phyloP scores from a whole-genome alignment of 2,113 vertebrate species.

The Aptenodytes patagonicus region DNA sequence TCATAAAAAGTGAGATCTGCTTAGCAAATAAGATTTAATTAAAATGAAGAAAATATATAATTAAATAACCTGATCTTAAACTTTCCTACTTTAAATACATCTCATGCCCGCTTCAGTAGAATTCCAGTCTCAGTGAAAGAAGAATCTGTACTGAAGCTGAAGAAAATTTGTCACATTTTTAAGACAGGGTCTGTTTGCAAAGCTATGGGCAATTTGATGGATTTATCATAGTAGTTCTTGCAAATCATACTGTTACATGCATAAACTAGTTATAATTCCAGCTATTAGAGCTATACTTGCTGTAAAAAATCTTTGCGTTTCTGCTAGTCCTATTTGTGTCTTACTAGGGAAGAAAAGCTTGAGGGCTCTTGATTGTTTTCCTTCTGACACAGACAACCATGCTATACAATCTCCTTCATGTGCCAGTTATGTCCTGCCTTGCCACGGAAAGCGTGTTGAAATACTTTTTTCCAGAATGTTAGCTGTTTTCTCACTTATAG shows the following conservation, averaged over 20 bases:
- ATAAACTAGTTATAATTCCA: background rate
- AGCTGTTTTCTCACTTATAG: background rate
- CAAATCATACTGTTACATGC: background rate
- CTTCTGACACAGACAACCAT: background rate
- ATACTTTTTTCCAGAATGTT: background rate
- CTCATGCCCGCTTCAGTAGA: background rate
- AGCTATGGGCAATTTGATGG: background rate
- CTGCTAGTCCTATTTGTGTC: background rate
- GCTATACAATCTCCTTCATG: background rate
- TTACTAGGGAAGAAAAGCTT: background rate
- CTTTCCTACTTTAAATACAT: background rate
- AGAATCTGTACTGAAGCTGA: background rate
- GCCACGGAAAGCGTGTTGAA: background rate
- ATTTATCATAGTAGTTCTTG: background rate
- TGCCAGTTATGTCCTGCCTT: background rate
- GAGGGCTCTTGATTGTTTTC: background rate
- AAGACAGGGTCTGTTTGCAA: background rate
- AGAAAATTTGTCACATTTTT: background rate
- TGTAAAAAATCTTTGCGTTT: background rate
- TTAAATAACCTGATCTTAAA: background rate
- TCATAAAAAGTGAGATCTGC: background rate
- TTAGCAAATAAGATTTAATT: constrained; percentile 34
- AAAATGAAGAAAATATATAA: background rate
- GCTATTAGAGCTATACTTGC: background rate
- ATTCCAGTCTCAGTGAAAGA: background rate